These are phyloP conservation scores for Tricholaema leucomelas DNA, from an alignment of 2,113 vertebrate species.

Conservation along the genomic window DNA sequence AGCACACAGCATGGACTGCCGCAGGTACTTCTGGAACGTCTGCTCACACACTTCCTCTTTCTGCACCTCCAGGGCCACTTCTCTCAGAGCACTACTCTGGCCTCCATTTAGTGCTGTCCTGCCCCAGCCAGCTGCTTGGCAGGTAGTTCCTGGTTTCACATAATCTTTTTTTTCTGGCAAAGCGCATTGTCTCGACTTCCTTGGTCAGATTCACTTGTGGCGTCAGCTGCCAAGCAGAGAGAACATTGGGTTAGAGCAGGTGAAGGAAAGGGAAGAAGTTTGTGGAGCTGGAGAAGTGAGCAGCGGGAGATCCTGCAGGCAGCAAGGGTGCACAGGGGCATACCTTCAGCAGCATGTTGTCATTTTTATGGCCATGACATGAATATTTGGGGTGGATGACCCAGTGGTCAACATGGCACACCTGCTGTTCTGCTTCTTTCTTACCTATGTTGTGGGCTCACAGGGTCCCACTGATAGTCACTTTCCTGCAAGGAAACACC, in stretches of 20 bases:
- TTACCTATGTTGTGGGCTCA: fast-evolving
- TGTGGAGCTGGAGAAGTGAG: neutral
- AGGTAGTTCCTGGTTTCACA: fast-evolving
- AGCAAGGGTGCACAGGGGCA: neutral
- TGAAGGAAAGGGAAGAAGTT: neutral
- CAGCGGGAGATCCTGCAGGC: neutral
- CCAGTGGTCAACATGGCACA: fast-evolving
- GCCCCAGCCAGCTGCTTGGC: neutral
- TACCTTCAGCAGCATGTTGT: neutral
- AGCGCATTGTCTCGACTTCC: neutral
- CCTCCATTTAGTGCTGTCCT: too few relatives aligned
- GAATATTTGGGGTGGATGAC: neutral
- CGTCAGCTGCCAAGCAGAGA: neutral
- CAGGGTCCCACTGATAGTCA: fast-evolving
- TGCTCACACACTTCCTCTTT: fast-evolving
- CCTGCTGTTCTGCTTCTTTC: fast-evolving
- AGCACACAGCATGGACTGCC: neutral
- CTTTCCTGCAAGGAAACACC: neutral
- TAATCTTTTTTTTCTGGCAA: fast-evolving
- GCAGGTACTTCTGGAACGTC: fast-evolving
- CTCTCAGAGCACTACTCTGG: neutral
- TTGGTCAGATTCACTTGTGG: fast-evolving
- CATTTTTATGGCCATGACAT: fast-evolving
- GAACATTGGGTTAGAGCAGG: neutral
- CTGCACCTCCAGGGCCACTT: neutral